These are phyloP conservation scores for Gibbula magus DNA, from an alignment of 2,888 invertebrate species.

Conservation along the genomic window DNA sequence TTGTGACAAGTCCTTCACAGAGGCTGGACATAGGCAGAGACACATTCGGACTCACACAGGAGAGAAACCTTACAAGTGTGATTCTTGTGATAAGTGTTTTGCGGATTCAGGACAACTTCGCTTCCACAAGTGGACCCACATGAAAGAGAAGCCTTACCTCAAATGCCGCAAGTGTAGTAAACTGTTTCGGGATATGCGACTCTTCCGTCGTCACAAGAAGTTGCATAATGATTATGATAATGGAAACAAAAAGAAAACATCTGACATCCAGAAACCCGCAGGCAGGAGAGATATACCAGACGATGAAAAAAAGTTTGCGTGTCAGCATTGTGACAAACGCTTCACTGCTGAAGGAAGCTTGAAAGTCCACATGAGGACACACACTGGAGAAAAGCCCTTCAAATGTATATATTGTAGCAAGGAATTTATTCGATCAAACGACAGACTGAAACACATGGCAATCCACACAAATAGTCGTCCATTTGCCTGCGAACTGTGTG, in stretches of 20 bases:
- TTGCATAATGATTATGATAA: neutral
- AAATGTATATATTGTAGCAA: neutral
- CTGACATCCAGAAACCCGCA: neutral
- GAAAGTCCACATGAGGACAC: neutral
- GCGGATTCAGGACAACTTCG: slow-evolving; percentile 3
- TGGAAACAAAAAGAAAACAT: neutral
- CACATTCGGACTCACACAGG: slow-evolving; percentile 6
- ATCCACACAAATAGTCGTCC: slow-evolving; percentile 3
- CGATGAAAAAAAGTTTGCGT: neutral
- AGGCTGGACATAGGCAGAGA: slow-evolving; percentile 10
- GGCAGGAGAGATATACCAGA: slow-evolving; percentile 8
- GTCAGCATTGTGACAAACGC: neutral
- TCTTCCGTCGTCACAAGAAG: slow-evolving; percentile 3
- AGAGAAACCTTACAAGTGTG: slow-evolving; percentile 14
- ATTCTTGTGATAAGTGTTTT: neutral
- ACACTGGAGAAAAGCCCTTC: slow-evolving; percentile 4
- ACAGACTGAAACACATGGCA: neutral
- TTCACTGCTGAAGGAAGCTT: slow-evolving; percentile 4
- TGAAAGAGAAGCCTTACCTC: slow-evolving; percentile 8
- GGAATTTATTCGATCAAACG: slow-evolving; percentile 2
- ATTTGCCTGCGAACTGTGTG: neutral
- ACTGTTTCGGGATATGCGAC: neutral
- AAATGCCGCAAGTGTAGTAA: slow-evolving; percentile 12
- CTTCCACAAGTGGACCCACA: slow-evolving; percentile 3
- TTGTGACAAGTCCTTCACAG: slow-evolving; percentile 14